Conservation (phyloP, 2,888 invertebrate species). For the Andrena marginata region DNA sequence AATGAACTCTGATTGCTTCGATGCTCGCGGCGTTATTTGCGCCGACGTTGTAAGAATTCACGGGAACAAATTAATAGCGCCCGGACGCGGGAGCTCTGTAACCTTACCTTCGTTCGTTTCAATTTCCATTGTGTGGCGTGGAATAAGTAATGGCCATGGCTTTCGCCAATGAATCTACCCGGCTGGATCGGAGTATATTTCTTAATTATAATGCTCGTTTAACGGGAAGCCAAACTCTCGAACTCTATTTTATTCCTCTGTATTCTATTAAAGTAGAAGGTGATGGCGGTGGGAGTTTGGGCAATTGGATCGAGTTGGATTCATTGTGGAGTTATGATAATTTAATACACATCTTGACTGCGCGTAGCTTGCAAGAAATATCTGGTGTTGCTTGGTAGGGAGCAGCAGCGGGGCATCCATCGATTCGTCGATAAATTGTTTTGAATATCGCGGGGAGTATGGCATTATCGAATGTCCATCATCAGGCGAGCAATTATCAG, state of each 20-base stretch:
- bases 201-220: too few relatives aligned
- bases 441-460: constrained; percentile 35
- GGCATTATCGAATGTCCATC: constrained; percentile 45
- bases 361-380: too few relatives aligned
- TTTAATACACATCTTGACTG: too few relatives aligned
- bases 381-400: not conserved
- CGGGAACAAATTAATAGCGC: not conserved
- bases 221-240: too few relatives aligned
- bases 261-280: too few relatives aligned
- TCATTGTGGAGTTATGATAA: too few relatives aligned
- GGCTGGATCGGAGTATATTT: too few relatives aligned
- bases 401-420: constrained; percentile 20
- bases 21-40: constrained; percentile 8
- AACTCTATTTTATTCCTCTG: too few relatives aligned
- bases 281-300: too few relatives aligned
- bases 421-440: constrained; percentile 55
- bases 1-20: constrained; percentile 14
- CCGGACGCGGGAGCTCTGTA: not conserved
- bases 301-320: too few relatives aligned
- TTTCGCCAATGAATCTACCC: not conserved
- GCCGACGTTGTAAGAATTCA: not conserved
- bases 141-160: not conserved
- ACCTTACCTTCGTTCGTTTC: not conserved
- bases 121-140: not conserved
- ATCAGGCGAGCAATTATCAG: constrained; percentile 50